Base-by-base conservation (phyloP, 2,113 vertebrate species). In the Casuarius casuarius region DNA sequence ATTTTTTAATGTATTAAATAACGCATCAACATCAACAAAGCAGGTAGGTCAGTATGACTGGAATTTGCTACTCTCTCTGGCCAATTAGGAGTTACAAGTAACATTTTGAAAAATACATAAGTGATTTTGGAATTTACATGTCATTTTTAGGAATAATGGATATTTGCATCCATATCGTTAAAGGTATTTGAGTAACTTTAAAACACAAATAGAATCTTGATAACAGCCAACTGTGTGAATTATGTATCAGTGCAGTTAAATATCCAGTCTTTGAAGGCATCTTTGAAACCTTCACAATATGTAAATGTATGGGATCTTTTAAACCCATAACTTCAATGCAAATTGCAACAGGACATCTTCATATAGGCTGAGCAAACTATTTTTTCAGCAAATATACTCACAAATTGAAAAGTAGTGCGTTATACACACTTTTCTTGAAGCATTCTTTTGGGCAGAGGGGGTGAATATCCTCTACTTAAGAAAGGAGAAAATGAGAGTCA, bases 401-500 rank as follows among this genome's bases (percentile, higher is more conserved):
- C 22, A 48, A 19, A 48, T 44, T 9, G 31, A 44, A 59, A 65
- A 62, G 2, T 5, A 70, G 3, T 42, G 4, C 28, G 12, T 54
- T 73, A 4, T 76, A 4, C 52, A 70, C 7, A 7, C 70, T 73
- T 82, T 85, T 62, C 21, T 44, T 89, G 20, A 77, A 87, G 73
- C 1, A 3, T 22, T 40, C 6, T n/a, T 90, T 46, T 8, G 12
- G 8, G 4, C 4, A 21, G 48, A 10, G 8, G 1, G 18, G 59
- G 15, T 51, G 20, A 73, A 35, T 71, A 80, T 66, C 11, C 10
- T 33, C 4, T 49, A 35, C 1, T 44, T 28, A 68, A 89, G 6
- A 80, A 86, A 71, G 12, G 10, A 87, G 15, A 90, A 89, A 84
- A 71, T 66, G 13, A 28, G 9, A 3, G 29, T 35, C 20, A 42